Evolutionary conservation across 2,113 vertebrate species (phyloP).

Genomic region (Piaya cayana): DNA sequence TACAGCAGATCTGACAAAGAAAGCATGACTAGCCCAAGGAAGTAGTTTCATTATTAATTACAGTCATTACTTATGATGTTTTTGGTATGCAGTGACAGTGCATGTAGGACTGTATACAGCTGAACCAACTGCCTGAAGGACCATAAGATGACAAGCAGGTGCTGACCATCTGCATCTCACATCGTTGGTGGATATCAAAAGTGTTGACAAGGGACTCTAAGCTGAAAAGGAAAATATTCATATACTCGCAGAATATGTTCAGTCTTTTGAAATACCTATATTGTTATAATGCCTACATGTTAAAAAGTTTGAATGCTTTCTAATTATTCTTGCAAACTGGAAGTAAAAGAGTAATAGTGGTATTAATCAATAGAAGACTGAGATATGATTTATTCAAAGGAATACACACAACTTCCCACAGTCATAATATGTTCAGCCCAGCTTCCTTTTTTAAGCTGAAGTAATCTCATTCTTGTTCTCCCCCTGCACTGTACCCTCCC

Average conservation of each 20-base stretch:
- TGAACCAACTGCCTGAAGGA: not conserved
- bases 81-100: slow-evolving; percentile 48
- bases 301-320: not conserved
- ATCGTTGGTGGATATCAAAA: not conserved
- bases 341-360: not conserved
- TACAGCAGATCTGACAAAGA: slow-evolving; percentile 6
- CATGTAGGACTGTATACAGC: slow-evolving; percentile 3
- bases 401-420: not conserved
- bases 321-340: not conserved
- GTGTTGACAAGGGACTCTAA: not conserved
- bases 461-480: not conserved
- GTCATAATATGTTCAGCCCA: not conserved
- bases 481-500: not conserved
- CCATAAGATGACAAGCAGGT: not conserved
- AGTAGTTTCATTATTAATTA: slow-evolving; percentile 48
- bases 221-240: not conserved
- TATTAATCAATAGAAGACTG: not conserved
- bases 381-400: not conserved
- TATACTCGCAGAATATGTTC: not conserved
- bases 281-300: not conserved
- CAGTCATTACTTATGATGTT: slow-evolving; percentile 41
- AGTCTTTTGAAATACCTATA: not conserved
- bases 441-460: not conserved
- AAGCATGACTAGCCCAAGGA: slow-evolving; percentile 9
- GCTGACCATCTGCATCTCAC: slow-evolving; percentile 46